Base-by-base conservation (phyloP, 2,888 invertebrate species). In the Ophraella communa region DNA sequence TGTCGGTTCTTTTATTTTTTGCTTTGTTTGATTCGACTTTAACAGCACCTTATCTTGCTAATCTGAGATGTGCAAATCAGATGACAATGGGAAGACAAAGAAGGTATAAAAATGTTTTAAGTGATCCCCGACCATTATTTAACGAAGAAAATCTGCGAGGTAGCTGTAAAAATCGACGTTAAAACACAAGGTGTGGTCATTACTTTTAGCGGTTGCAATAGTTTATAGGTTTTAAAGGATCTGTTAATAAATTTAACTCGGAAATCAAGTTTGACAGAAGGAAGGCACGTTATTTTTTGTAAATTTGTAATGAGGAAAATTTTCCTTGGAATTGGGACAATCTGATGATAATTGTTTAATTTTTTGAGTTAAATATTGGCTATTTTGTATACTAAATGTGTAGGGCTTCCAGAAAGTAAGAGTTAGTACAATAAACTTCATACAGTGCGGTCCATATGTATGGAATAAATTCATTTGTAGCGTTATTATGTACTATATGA, bases 161-260 rank as follows among this genome's bases (percentile, higher is more conserved):
- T 66, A 66, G 65, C 67, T 71, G 69, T 71, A 71, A 71, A 69
- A 71, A 64, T 24, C 60, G 67, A 58, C 59, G 60, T 66, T 69
- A 63, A n/a, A 69, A 65, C 69, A 67, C 67, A 51, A 45, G 58
- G 49, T 39, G 49, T 64, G 64, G 67, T 52, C 69, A 67, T 69
- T 65, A 66, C 64, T 69, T 62, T 44, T 18, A 44, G 7, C 20
- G 45, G 35, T 35, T 3, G 4, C n/a, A 35, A 35, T n/a, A 11
- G 2, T 10, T 33, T n/a, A 33, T 33, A 1, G 33, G 33, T n/a
- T 33, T n/a, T 33, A 4, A 33, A 3, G 8, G 8, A 33, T n/a
- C 11, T 33, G 8, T n/a, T 11, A 33, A 33, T 33, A 8, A 27
- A 27, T 27, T n/a, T n/a, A n/a, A 27, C 27, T 2, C 10, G 27